Base-by-base conservation (phyloP, 2,888 invertebrate genomes). In the Eubasilissa splendida region DNA sequence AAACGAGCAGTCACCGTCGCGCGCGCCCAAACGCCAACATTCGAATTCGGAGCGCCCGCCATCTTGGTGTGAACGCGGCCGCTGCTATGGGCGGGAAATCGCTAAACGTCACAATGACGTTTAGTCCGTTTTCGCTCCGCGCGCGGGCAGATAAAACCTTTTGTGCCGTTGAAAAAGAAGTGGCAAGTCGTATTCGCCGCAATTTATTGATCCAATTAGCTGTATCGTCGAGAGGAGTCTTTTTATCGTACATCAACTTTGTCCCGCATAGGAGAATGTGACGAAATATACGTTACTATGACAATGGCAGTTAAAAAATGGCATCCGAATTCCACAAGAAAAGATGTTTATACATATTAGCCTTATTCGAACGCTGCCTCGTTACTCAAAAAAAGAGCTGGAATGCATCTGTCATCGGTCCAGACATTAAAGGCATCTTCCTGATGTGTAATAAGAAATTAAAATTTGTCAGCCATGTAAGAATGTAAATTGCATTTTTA, bases 181-280 rank as follows among this genome's bases (percentile, higher is more conserved):
- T 78, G 80, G 80, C 76, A 60, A 80, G 75, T 65, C 77, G 76
- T 76, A 75, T 76, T 76, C 74, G 74, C 75, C 70, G 80, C 89
- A 89, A 90, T 90, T 90, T 90, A 90, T 90, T 89, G 89, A 89
- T 87, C 90, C 90, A 90, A 90, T 90, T 90, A 90, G 90, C 88
- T 87, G 88, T 89, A 89, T 89, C 88, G 88, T 87, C 70, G 71
- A 63, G 56, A 42, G 65, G 79, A 65, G 58, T 77, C 77, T 76
- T 80, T 80, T 80, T 76, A 71, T 80, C 68, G 68, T 58, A 80
- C 60, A 66, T 76, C 79, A 60, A 59, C 70, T 60, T 80, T 42
- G 59, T 56, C 66, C 76, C 53, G 77, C 11, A 78, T 66, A 79
- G 70, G 65, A 58, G 33, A 79, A 79, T 79, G 83, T 83, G 83